phyloP scores from a whole-genome alignment of 2,888 invertebrate genomes.

The Tuta absoluta region DNA sequence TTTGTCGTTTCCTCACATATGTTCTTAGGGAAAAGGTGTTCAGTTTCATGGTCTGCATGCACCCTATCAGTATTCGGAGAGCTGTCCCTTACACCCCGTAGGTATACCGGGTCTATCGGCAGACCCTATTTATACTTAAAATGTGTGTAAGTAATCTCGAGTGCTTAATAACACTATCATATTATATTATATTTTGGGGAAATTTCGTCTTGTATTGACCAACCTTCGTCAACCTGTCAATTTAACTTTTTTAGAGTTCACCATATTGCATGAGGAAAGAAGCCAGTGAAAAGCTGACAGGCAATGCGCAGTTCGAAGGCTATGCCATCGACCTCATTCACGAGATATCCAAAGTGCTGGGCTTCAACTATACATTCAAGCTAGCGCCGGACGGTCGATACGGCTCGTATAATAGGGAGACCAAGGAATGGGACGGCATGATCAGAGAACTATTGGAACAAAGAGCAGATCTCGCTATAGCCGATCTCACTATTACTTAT shows the following conservation, averaged over 20 bases:
- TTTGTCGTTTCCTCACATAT: too few species aligned
- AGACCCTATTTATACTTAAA: too few species aligned
- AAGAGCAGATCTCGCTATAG: slow-evolving; percentile 97
- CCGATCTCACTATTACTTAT: slow-evolving; percentile 98
- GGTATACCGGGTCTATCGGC: too few species aligned
- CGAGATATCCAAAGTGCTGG: slow-evolving; percentile 93
- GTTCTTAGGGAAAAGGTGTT: too few species aligned
- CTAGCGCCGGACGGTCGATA: slow-evolving; percentile 93
- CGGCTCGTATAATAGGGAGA: slow-evolving; percentile 90
- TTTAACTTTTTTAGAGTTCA: slow-evolving; percentile 84
- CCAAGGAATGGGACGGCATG: slow-evolving; percentile 96
- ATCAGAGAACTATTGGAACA: slow-evolving; percentile 93
- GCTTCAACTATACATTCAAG: slow-evolving; percentile 93
- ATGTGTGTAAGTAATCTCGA: too few species aligned
- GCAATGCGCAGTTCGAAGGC: slow-evolving; percentile 96
- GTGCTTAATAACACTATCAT: too few species aligned
- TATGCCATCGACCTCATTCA: slow-evolving; percentile 97
- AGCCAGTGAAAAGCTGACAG: slow-evolving; percentile 90
- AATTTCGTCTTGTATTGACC: too few species aligned
- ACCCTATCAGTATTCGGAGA: too few species aligned
- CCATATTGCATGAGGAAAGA: slow-evolving; percentile 98
- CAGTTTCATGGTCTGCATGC: too few species aligned
- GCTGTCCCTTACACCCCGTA: too few species aligned
- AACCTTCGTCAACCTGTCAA: background rate
- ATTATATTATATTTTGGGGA: too few species aligned